Conservation (phyloP, 2,797 vertebrate species). For the Lacerta viridis region DNA sequence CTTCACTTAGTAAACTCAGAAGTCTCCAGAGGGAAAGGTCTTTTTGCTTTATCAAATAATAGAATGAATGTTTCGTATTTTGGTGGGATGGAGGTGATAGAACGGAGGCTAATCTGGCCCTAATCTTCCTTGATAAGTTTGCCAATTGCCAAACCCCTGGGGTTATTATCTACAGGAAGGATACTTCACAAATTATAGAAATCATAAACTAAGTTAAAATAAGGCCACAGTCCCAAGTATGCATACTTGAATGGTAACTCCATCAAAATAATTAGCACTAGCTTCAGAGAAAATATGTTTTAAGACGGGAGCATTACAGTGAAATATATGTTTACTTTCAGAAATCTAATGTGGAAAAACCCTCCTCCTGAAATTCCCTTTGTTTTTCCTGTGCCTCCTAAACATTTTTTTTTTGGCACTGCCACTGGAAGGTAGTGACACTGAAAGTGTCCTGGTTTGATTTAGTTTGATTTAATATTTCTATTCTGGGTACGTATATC, state of each 20-base stretch:
- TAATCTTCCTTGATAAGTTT: background rate
- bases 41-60: background rate
- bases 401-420: background rate
- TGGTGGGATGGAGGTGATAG: no score
- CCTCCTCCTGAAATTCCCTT: background rate
- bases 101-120: background rate
- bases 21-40: background rate
- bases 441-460: background rate
- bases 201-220: background rate
- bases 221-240: background rate
- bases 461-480: no score
- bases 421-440: background rate
- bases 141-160: background rate
- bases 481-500: no score
- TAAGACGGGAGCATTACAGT: background rate
- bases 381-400: background rate
- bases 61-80: background rate
- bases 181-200: background rate
- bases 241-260: background rate
- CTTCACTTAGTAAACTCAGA: background rate
- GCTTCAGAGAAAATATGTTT: background rate
- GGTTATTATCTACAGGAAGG: background rate
- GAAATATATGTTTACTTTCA: background rate
- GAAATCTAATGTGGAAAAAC: background rate
- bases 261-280: background rate